Base-by-base conservation (phyloP, 2,113 vertebrate genomes). In the Trematomus loennbergii region DNA sequence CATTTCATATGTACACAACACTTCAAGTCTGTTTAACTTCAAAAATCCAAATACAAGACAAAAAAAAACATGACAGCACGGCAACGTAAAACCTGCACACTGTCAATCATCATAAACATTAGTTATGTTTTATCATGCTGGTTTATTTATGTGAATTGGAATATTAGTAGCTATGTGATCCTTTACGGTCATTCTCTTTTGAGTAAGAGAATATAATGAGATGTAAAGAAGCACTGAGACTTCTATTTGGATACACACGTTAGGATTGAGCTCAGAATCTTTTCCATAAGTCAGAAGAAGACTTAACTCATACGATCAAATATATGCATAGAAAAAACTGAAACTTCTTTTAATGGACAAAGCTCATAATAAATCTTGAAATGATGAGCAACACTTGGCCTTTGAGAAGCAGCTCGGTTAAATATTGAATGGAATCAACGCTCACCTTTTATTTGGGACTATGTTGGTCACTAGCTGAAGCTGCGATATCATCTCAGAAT, bases 71-170 rank as follows among this genome's bases (percentile, higher is more conserved):
- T 48, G 58, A 70, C 46, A 68, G 22, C 20, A 61, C 16, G 4
- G 63, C 66, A 59, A 75, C n/a, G 79, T 57, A 70, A 67, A 66
- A 46, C 25, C 46, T 68, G 62, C 63, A 72, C 67, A 57, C 80
- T 49, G 60, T 72, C 58, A 68, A 17, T 80, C 70, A 65, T 80
- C 61, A 74, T 33, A 83, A 79, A 83, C 61, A 43, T 73, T 53
- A 70, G 40, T 29, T 67, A 53, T 63, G 45, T 66, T 60, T 50
- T 8, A 81, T 86, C 86, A 91, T 89, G 90, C 87, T 89, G 79
- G 87, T 89, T 81, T 77, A 36, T 50, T 69, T 3, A 61, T 48
- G 65, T 62, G n/a, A 68, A 71, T 40, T 78, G 89, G 69, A 86
- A 76, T 81, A 82, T 82, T 72, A 81, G 54, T 78, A 60, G 50